A percentile compares a stretch with the other conserved stretches of the same genome.
These are phyloP conservation scores for Muschampia plurimacula DNA, from an alignment of 2,888 invertebrate species.

Conservation along the genomic window DNA sequence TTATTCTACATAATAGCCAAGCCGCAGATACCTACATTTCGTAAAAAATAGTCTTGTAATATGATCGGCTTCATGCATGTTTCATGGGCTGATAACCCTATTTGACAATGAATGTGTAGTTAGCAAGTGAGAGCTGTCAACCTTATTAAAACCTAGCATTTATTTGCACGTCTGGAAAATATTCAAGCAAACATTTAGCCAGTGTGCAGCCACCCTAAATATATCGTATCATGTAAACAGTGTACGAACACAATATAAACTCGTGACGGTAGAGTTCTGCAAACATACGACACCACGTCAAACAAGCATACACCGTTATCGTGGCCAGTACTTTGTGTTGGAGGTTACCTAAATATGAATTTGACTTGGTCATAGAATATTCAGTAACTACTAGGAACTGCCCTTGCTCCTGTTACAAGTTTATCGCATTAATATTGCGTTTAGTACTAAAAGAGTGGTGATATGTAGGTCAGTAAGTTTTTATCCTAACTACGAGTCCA, in stretches of 20 bases:
- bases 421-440: background rate
- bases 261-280: constrained; percentile 27
- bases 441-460: background rate
- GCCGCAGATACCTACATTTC: too few species aligned
- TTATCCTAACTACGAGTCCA: too few species aligned
- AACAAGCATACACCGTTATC: constrained; percentile 29
- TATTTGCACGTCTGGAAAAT: background rate
- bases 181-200: background rate
- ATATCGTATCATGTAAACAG: constrained; percentile 27
- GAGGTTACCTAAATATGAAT: constrained; percentile 25
- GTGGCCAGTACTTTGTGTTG: constrained; percentile 11
- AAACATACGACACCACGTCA: constrained; percentile 32
- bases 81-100: too few species aligned
- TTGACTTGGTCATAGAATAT: constrained; percentile 13
- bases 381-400: background rate
- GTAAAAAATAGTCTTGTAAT: too few species aligned
- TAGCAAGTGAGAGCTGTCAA: too few species aligned
- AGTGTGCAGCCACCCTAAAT: constrained; percentile 13
- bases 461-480: too few species aligned
- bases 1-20: too few species aligned
- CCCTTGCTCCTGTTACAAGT: background rate
- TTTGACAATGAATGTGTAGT: too few species aligned
- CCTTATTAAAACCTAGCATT: too few species aligned
- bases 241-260: constrained; percentile 32
- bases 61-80: too few species aligned